Evolutionary conservation across 1,140 invertebrate genomes (phyloP).

Genomic region (Lordiphosa collinella): DNA sequence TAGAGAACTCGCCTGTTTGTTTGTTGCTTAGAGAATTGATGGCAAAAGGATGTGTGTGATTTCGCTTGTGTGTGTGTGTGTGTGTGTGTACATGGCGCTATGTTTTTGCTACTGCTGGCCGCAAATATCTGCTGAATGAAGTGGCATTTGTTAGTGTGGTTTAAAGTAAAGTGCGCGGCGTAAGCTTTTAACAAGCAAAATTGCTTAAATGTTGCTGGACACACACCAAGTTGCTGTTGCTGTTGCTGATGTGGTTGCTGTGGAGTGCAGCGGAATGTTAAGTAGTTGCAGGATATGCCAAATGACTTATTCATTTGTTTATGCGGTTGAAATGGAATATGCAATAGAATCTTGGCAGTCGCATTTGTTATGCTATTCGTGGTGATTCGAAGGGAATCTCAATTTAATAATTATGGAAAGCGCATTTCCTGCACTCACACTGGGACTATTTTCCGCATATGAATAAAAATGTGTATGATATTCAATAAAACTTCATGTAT

Average conservation of each 20-base stretch:
- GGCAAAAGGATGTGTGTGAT: conserved; percentile 76
- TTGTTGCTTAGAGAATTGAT: conserved; percentile 76
- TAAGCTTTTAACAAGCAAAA: conserved; percentile 74
- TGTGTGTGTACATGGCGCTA: conserved; percentile 21
- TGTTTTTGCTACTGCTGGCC: conserved; percentile 49
- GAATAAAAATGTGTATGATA: too few species aligned
- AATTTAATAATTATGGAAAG: too few species aligned
- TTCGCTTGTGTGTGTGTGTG: conserved; percentile 38
- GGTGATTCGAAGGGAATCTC: too few species aligned
- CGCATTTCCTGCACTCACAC: too few species aligned
- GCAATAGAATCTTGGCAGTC: too few species aligned
- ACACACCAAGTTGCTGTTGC: conserved; percentile 3
- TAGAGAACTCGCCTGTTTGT: conserved; percentile 45
- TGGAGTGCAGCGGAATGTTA: not conserved
- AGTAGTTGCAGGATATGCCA: not conserved
- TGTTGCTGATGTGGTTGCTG: too few species aligned
- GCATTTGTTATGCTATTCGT: too few species aligned
- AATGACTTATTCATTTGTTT: too few species aligned
- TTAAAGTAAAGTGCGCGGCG: conserved; percentile 68
- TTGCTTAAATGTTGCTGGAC: conserved; percentile 63
- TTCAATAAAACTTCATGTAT: too few species aligned
- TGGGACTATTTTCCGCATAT: too few species aligned
- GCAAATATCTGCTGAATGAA: conserved; percentile 73
- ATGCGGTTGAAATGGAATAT: too few species aligned
- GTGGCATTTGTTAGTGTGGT: conserved; percentile 67